These are phyloP conservation scores for Cancer borealis DNA, from an alignment of 2,888 invertebrate genomes.

Conservation along the genomic window DNA sequence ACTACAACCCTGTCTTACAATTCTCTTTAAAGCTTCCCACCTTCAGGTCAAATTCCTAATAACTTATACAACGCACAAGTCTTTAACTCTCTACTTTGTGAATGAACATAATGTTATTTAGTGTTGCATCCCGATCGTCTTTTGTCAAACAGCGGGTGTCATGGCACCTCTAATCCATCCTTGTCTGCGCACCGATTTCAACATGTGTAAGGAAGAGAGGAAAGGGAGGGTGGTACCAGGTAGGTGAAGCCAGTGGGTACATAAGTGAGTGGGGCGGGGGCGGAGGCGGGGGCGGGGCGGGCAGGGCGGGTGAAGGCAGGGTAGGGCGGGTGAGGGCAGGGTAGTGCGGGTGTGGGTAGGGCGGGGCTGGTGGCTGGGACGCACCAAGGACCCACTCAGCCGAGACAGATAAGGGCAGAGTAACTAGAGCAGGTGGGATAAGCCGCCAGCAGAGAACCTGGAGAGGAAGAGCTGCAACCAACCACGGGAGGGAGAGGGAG, in stretches of 20 bases:
- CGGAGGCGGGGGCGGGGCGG: neutral
- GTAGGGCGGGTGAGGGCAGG: neutral
- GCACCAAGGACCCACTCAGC: constrained; percentile 53
- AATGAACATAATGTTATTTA: too few species aligned
- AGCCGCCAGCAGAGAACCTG: neutral
- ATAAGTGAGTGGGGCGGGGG: neutral
- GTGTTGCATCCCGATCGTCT: too few species aligned
- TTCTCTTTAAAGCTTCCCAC: too few species aligned
- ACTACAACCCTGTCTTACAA: too few species aligned
- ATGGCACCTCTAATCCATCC: too few species aligned
- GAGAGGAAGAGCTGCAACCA: neutral
- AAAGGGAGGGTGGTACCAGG: neutral
- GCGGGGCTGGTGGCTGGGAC: neutral
- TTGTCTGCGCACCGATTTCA: neutral
- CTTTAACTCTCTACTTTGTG: too few species aligned
- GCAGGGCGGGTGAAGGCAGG: neutral
- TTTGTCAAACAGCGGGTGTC: too few species aligned
- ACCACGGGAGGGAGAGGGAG: neutral
- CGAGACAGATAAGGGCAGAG: constrained; percentile 38
- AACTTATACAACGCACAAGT: too few species aligned
- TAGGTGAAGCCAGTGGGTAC: neutral
- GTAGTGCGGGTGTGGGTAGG: neutral
- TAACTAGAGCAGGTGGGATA: constrained; percentile 28
- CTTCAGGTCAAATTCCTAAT: too few species aligned
- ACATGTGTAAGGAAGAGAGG: neutral